phyloP scores from a whole-genome alignment of 1,140 invertebrate species.

The Nilaparvata lugens region DNA sequence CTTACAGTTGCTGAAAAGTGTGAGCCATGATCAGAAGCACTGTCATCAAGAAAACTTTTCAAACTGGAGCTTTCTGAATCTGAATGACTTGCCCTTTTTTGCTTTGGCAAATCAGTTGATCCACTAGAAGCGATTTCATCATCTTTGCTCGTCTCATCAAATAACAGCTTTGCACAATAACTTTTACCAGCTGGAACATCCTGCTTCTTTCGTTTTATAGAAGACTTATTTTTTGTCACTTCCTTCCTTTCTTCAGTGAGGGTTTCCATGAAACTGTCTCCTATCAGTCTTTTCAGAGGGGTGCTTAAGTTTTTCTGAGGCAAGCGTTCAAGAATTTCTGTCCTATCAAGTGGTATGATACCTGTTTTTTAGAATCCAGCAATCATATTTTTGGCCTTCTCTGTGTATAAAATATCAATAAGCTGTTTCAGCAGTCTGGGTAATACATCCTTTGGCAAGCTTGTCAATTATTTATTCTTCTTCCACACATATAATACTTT shows the following conservation, averaged over 20 bases:
- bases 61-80: background rate
- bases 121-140: background rate
- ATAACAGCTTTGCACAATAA: background rate
- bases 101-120: background rate
- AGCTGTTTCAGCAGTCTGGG: background rate
- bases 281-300: background rate
- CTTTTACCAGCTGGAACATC: slow-evolving; percentile 9
- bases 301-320: background rate
- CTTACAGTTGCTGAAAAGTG: background rate
- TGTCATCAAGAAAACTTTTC: background rate
- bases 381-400: background rate
- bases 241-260: slow-evolving; percentile 4
- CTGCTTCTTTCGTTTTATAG: background rate
- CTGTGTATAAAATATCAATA: background rate
- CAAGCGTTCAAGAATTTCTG: background rate
- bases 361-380: background rate
- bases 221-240: background rate
- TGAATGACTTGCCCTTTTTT: background rate
- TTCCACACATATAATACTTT: slow-evolving; percentile 17
- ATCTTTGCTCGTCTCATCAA: background rate
- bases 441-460: background rate
- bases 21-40: background rate
- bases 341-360: background rate
- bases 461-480: background rate
- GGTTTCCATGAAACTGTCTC: background rate